Evolutionary conservation across 2,888 invertebrate genomes (phyloP).

Genomic region (Aphidius colemani): DNA sequence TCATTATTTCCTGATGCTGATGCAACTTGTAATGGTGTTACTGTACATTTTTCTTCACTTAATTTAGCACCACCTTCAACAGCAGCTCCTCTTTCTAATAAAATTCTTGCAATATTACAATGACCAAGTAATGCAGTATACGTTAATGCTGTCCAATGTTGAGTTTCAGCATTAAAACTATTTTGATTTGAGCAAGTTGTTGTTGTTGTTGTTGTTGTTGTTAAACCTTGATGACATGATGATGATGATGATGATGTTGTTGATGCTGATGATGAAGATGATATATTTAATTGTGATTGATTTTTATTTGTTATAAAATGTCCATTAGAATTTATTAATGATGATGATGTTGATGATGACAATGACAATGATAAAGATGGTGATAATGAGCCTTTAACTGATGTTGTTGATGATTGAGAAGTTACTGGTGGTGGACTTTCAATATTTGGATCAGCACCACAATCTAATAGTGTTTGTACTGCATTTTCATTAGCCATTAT

Average conservation of each 20-base stretch:
- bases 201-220: conserved; percentile 20
- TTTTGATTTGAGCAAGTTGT: conserved; percentile 32
- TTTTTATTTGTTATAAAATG: background rate
- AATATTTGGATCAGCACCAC: conserved; percentile 80
- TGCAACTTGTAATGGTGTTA: conserved; percentile 87
- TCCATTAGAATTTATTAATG: conserved; percentile 47
- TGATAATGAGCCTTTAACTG: conserved; percentile 39
- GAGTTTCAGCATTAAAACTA: conserved; percentile 66
- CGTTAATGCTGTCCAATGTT: conserved; percentile 87
- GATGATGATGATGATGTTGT: too few relatives aligned
- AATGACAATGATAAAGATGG: conserved; percentile 41
- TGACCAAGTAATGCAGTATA: conserved; percentile 74
- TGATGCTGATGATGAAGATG: too few relatives aligned
- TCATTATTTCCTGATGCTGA: conserved; percentile 82
- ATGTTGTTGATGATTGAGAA: conserved; percentile 43
- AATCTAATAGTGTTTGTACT: conserved; percentile 73
- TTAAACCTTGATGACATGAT: background rate
- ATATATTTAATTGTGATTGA: too few relatives aligned
- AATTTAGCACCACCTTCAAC: conserved; percentile 85
- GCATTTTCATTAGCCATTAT: conserved; percentile 80
- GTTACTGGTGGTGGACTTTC: conserved; percentile 71
- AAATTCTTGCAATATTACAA: conserved; percentile 64
- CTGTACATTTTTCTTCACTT: conserved; percentile 83
- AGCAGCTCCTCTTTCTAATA: conserved; percentile 79
- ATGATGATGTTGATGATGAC: conserved; percentile 42